Conservation (phyloP, 2,888 invertebrate species). For the Catonia carolina region DNA sequence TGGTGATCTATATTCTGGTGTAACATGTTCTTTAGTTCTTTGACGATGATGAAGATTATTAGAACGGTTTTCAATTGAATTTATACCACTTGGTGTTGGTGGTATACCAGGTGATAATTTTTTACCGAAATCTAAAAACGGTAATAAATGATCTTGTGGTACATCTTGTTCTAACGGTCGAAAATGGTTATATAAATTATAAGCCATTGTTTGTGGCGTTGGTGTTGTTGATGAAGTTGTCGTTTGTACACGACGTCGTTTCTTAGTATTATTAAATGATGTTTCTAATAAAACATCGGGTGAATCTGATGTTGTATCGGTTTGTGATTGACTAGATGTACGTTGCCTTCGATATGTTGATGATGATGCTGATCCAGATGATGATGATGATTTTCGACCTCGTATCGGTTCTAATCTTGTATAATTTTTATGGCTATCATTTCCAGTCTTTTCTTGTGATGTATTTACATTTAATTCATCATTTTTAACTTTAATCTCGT, state of each 20-base stretch:
- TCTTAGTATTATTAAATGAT: conserved; percentile 7
- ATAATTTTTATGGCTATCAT: no score
- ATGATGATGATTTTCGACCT: no score
- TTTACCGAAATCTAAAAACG: conserved; percentile 64
- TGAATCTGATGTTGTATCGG: neutral
- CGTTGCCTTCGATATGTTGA: no score
- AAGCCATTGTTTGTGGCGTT: conserved; percentile 35
- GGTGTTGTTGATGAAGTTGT: conserved; percentile 19
- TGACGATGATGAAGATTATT: conserved; percentile 22
- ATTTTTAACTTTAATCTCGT: no score
- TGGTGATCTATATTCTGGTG: conserved; percentile 23
- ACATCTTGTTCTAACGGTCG: conserved; percentile 55
- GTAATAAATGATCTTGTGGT: conserved; percentile 57
- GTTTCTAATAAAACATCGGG: conserved; percentile 3
- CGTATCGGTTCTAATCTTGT: no score
- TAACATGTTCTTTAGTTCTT: conserved; percentile 2
- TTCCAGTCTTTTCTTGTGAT: no score
- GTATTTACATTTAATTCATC: no score
- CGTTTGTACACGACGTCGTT: conserved; percentile 7
- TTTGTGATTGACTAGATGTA: neutral
- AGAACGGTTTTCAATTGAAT: conserved; percentile 37
- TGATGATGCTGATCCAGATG: no score
- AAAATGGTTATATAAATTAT: conserved; percentile 57
- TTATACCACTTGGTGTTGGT: conserved; percentile 37
- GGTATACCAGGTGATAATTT: conserved; percentile 48